Percentiles rank a stretch among this genome's conserved stretches.
Evolutionary conservation across 1,140 invertebrate species (phyloP).

Genomic region (Zaprionus tsacasi): DNA sequence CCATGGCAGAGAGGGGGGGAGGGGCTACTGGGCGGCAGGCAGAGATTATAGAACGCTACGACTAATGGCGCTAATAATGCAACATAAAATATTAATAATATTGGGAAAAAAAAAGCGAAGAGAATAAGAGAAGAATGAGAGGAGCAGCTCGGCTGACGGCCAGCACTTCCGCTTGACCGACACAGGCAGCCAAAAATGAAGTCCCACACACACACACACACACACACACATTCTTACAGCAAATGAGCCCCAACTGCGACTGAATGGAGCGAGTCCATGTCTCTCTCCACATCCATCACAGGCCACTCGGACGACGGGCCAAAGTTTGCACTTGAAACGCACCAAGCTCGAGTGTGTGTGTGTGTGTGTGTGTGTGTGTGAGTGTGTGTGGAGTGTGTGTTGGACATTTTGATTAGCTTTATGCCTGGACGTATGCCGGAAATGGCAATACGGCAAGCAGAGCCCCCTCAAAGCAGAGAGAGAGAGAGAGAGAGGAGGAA

Average conservation of each 20-base stretch:
- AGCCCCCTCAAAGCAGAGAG: neutral
- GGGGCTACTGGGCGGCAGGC: neutral
- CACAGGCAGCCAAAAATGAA: slow-evolving; percentile 35
- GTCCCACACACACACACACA: slow-evolving; percentile 27
- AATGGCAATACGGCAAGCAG: slow-evolving; percentile 44
- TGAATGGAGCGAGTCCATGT: neutral
- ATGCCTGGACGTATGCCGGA: slow-evolving; percentile 66
- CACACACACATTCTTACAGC: neutral
- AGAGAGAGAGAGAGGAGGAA: neutral
- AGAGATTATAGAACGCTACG: neutral
- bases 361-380: slow-evolving; percentile 39
- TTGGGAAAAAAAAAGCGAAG: slow-evolving; percentile 9
- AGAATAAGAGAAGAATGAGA: neutral
- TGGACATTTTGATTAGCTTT: slow-evolving; percentile 78
- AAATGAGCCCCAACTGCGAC: slow-evolving; percentile 9
- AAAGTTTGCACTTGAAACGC: slow-evolving; percentile 67
- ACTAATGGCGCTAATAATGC: slow-evolving; percentile 59
- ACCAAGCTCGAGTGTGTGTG: slow-evolving; percentile 30
- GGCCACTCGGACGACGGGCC: slow-evolving; percentile 28
- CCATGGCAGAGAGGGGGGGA: no score
- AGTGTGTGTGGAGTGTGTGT: slow-evolving; percentile 49
- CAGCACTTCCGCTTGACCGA: slow-evolving; percentile 54
- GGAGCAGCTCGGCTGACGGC: slow-evolving; percentile 24
- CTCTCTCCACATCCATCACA: slow-evolving; percentile 11
- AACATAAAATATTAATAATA: slow-evolving; percentile 63